Percentiles rank a stretch among this genome's conserved stretches.
Conservation (phyloP, 2,113 vertebrate species). For the Galbula dea region DNA sequence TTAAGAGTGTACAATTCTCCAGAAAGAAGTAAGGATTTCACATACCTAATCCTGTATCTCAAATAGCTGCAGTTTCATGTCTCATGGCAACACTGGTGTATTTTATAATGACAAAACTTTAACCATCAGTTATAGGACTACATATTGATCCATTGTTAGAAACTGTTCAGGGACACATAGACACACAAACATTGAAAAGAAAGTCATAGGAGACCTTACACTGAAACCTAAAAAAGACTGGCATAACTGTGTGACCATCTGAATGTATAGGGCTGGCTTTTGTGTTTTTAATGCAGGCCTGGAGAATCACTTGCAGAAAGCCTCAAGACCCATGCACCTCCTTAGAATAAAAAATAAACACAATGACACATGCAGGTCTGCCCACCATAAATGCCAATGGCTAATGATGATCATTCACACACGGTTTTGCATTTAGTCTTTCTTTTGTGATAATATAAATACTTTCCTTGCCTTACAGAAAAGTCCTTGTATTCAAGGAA, state of each 20-base stretch:
- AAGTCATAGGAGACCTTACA: background rate
- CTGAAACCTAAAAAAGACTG: background rate
- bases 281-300: background rate
- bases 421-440: background rate
- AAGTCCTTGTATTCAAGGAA: background rate
- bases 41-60: background rate
- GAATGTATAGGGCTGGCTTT: background rate
- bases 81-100: background rate
- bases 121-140: background rate
- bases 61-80: background rate
- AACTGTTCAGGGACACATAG: background rate
- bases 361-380: background rate
- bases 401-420: background rate
- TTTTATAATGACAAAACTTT: background rate
- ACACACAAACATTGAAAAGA: background rate
- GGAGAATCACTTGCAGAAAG: background rate
- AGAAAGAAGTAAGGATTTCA: background rate
- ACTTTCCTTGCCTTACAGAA: background rate
- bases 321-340: background rate
- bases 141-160: background rate
- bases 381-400: background rate
- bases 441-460: background rate
- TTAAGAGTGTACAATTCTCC: background rate
- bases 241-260: background rate
- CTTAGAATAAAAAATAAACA: background rate